These are phyloP conservation scores for Polyboroides typus DNA, from an alignment of 2,797 vertebrate species.

Conservation along the genomic window DNA sequence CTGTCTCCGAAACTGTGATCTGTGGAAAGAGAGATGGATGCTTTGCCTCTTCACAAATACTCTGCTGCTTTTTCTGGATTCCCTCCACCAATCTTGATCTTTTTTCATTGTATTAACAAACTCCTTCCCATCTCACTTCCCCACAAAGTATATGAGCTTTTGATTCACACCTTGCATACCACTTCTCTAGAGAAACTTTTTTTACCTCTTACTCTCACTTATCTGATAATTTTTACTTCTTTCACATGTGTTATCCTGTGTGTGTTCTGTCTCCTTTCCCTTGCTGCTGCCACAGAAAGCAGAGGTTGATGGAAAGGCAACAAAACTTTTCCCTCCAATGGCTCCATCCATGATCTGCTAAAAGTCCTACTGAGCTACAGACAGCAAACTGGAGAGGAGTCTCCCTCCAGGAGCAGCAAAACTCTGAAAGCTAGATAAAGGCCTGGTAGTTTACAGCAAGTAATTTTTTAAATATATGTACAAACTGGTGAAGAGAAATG, in stretches of 20 bases:
- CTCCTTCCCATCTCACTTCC: not conserved
- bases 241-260: not conserved
- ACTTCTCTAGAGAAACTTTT: not conserved
- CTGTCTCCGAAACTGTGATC: not conserved
- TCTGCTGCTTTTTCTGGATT: not conserved
- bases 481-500: not conserved
- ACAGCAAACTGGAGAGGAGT: not conserved
- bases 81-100: not conserved
- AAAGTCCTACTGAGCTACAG: not conserved
- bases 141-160: not conserved
- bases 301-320: not conserved
- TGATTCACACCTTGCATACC: not conserved
- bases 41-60: not conserved
- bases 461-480: not conserved
- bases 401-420: not conserved
- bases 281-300: not conserved
- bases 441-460: not conserved
- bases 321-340: not conserved
- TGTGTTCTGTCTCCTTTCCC: not conserved
- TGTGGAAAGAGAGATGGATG: not conserved
- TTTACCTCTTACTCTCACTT: not conserved
- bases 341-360: not conserved
- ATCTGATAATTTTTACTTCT: not conserved
- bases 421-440: not conserved
- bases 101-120: not conserved